Evolutionary conservation across 1,140 invertebrate species (phyloP).

Genomic region (Propsilocerus akamusi): DNA sequence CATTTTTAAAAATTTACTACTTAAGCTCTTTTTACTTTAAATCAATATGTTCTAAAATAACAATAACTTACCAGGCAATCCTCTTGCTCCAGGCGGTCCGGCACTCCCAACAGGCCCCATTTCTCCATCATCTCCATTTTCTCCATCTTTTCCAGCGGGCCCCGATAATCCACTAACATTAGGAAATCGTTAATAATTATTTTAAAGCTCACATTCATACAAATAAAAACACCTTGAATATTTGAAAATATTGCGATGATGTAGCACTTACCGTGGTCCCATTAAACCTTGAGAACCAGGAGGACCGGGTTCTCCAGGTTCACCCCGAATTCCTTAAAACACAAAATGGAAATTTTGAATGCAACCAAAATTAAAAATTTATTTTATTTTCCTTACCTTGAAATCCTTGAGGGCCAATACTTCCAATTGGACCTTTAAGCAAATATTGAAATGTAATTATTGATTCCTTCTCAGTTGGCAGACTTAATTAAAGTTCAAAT

Average conservation of each 20-base stretch:
- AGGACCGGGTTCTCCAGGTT: constrained; percentile 49
- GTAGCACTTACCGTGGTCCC: background rate
- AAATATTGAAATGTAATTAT: constrained; percentile 19
- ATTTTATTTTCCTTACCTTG: constrained; percentile 36
- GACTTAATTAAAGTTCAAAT: background rate
- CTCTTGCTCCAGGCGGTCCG: constrained; percentile 47
- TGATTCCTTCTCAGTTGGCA: background rate
- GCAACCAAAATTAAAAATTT: too few relatives aligned
- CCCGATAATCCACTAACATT: constrained; percentile 29
- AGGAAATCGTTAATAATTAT: background rate
- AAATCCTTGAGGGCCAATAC: constrained; percentile 49
- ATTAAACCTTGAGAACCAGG: constrained; percentile 35
- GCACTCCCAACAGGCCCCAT: constrained; percentile 30
- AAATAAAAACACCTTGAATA: too few relatives aligned
- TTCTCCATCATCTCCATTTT: constrained; percentile 59
- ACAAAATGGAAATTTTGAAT: background rate
- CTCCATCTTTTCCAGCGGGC: constrained; percentile 60
- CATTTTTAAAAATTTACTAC: background rate
- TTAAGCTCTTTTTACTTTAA: background rate
- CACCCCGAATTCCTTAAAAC: constrained; percentile 41
- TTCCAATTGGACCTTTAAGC: constrained; percentile 39
- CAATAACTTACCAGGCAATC: constrained; percentile 55
- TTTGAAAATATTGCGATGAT: too few relatives aligned
- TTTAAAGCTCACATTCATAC: too few relatives aligned
- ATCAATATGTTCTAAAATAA: constrained; percentile 22